phyloP scores from a whole-genome alignment of 1,140 invertebrate species.

The Brachionus koreanus region DNA sequence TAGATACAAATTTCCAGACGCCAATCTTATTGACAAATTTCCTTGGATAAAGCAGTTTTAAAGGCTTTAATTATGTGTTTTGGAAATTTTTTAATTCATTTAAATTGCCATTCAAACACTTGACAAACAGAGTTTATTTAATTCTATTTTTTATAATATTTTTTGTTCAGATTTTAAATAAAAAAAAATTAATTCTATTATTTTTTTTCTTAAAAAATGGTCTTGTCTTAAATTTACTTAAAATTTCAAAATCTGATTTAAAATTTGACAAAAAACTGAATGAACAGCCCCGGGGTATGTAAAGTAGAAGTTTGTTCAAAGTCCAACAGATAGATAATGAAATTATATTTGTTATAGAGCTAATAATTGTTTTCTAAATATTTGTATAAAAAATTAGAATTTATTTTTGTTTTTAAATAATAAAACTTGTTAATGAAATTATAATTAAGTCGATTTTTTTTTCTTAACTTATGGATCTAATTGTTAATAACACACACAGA shows the following conservation, averaged over 20 bases:
- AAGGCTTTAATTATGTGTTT: background rate
- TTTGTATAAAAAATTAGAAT: too few species aligned
- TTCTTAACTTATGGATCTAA: too few species aligned
- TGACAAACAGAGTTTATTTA: background rate
- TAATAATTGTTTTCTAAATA: too few species aligned
- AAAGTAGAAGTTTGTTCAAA: too few species aligned
- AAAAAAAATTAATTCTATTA: background rate
- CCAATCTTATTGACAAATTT: constrained; percentile 27
- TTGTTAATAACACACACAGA: too few species aligned
- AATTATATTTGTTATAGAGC: too few species aligned
- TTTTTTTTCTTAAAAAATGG: background rate
- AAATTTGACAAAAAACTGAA: background rate
- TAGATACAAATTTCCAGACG: background rate
- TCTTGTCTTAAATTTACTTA: background rate
- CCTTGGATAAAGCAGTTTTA: constrained; percentile 37
- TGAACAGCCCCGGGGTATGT: too few species aligned
- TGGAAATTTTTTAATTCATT: background rate
- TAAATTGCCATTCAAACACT: background rate
- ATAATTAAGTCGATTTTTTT: too few species aligned
- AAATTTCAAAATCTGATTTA: background rate
- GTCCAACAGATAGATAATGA: too few species aligned
- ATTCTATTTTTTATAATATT: background rate
- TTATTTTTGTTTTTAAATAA: too few species aligned
- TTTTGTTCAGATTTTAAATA: background rate
- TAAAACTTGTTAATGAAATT: too few species aligned